Base-by-base conservation (phyloP, 2,888 invertebrate species). In the Pegoplata infirma region DNA sequence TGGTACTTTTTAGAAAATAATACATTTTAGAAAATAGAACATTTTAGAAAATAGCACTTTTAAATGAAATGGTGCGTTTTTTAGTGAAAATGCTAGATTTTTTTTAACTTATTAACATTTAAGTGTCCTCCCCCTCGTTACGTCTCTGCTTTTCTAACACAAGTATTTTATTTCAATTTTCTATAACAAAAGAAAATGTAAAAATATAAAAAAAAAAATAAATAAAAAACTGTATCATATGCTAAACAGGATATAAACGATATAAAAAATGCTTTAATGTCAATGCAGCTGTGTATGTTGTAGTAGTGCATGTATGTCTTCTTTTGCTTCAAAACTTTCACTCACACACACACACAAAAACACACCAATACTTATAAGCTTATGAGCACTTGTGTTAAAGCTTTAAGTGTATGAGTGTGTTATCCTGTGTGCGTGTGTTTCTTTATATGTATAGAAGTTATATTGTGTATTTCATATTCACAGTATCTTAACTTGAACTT, bases 261-360 rank as follows among this genome's bases (percentile, higher is more conserved):
- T 59, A 59, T 49, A 66, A 53, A 14, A 25, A 53, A 28, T 12
- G 16, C 46, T 59, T 66, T 67, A 36, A 32, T 74, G 32, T 28
- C 32, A 32, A 47, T 74, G 36, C 74, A 67, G 47, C 46, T 68
- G 63, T 68, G 74, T 55, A 61, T 63, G 72, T n/a, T 40, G 36
- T 40, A 40, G 36, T 40, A 40, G 36, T 51, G 23, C 51, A 51
- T 51, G 51, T 51, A 7, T 51, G 25, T 25, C 51, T 51, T 49
- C 63, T 44, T 4, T 44, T 64, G 51, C 51, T 40, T 32, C 12
- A 32, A 23, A 47, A 58, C 25, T 64, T 23, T 16, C 36, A 23
- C 28, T 16, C 36, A 23, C 28, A 46, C 17, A 32, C n/a, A 19
- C 12, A 56, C 12, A 36, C 32, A 12, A 32, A 16, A 46, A 59